These are phyloP conservation scores for Diorhabda sublineata DNA, from an alignment of 1,140 invertebrate species.

Conservation along the genomic window DNA sequence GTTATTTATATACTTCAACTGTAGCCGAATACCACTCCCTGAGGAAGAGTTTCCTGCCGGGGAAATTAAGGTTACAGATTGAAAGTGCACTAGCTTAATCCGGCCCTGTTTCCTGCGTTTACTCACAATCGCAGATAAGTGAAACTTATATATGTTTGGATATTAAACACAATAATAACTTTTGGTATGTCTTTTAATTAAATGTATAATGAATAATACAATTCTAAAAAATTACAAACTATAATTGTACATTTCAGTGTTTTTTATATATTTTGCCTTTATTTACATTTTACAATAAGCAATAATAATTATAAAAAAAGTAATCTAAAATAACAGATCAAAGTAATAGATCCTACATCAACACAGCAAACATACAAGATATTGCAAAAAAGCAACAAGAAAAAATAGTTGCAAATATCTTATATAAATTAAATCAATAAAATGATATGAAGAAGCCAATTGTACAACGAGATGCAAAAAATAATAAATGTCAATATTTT, in stretches of 20 bases:
- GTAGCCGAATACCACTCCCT: too few relatives aligned
- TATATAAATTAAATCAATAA: neutral
- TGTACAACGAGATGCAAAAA: neutral
- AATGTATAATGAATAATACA: neutral
- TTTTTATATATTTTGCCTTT: neutral
- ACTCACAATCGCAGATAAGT: too few relatives aligned
- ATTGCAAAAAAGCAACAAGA: neutral
- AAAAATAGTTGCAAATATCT: neutral
- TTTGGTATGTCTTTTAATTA: neutral
- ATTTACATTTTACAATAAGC: neutral
- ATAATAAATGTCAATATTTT: too few relatives aligned
- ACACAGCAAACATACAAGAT: neutral
- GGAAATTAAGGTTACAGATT: too few relatives aligned
- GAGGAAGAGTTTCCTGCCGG: too few relatives aligned
- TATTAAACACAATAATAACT: neutral
- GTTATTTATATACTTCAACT: too few relatives aligned
- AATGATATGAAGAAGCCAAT: neutral
- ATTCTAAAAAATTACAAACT: neutral
- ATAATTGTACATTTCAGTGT: slow-evolving; percentile 2
- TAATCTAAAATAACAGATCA: neutral
- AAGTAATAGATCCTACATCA: neutral
- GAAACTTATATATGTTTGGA: too few relatives aligned
- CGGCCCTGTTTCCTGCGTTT: too few relatives aligned
- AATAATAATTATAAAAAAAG: neutral
- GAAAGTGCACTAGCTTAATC: too few relatives aligned